Percentiles rank a stretch among this genome's conserved stretches.
These are phyloP conservation scores for Mola mola DNA, from an alignment of 2,113 vertebrate species.

Conservation along the genomic window DNA sequence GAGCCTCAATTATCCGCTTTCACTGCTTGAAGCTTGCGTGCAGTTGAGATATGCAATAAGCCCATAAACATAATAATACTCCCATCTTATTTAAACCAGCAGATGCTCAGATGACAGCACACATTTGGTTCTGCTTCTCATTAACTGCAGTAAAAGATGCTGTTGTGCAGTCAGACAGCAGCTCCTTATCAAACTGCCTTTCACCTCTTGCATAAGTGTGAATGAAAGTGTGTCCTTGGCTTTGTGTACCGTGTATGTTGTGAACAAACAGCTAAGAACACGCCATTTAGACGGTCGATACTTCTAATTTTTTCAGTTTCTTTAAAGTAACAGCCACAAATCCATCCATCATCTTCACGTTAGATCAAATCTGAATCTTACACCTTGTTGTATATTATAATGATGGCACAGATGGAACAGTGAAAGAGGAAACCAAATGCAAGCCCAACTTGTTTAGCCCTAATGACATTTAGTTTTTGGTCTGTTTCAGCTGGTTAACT, in stretches of 20 bases:
- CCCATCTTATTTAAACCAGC: neutral
- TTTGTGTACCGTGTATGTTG: too few species aligned
- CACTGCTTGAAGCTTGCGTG: constrained; percentile 13
- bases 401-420: neutral
- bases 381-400: too few species aligned
- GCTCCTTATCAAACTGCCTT: neutral
- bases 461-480: neutral
- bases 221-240: neutral
- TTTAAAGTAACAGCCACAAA: too few species aligned
- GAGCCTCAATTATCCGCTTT: neutral
- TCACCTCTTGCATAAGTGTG: neutral
- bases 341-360: too few species aligned
- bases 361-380: too few species aligned
- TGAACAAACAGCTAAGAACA: too few species aligned
- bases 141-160: constrained; percentile 7
- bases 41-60: constrained; percentile 3
- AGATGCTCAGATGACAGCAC: neutral
- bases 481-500: constrained; percentile 6
- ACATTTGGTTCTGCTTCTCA: constrained; percentile 14
- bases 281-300: too few species aligned
- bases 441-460: neutral
- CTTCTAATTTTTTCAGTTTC: too few species aligned
- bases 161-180: constrained; percentile 7
- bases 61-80: constrained; percentile 1
- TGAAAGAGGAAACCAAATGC: neutral